Base-by-base conservation (phyloP, 2,113 vertebrate genomes). In the Vulpes ferrilata region DNA sequence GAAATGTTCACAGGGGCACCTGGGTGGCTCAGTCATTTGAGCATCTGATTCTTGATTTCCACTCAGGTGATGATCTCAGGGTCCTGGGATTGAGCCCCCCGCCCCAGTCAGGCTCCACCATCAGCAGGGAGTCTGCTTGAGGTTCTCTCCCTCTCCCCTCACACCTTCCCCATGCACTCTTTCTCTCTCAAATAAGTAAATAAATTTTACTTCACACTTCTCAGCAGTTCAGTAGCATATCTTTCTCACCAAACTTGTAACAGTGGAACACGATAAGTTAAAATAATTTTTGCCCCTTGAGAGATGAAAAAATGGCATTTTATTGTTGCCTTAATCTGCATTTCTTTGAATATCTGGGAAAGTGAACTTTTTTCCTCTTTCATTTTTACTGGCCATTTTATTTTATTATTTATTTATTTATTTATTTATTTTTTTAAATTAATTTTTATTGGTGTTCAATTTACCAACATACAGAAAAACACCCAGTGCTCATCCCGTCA, bases 301-400 rank as follows among this genome's bases (percentile, higher is more conserved):
- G 43, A 81, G 23, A n/a, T 83, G 65, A 82, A 88, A 81, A 88
- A 92, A 82, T 86, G 22, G 12, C 51, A 64, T 53, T 62, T 53
- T 15, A 38, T 79, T 92, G 57, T 90, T 95, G 53, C 59, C 32
- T 38, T 55, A 38, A 62, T 93, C 3, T 78, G 53, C 17, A 38
- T 89, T 67, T 88, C 48, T 90, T 85, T 94, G 79, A 88, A 67
- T 83, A 22, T 55, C 51, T 84, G 62, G 17, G n/a, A 96, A 86
- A 69, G 38, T 76, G 64, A 81, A 48, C 6, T 53, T 85, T 79
- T 81, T 88, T 51, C 38, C 19, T 67, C 22, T 95, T 93, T 92
- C 53, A 7, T 87, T 32, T 89, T 85, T 78, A 43, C 91, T 95
- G 60, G 85, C 30, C 30, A 22, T 87, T 89, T 94, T 53, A 82